Percentiles rank a stretch among this genome's conserved stretches.
These are phyloP conservation scores for Zaprionus ornatus DNA, from an alignment of 1,140 invertebrate genomes.

Conservation along the genomic window DNA sequence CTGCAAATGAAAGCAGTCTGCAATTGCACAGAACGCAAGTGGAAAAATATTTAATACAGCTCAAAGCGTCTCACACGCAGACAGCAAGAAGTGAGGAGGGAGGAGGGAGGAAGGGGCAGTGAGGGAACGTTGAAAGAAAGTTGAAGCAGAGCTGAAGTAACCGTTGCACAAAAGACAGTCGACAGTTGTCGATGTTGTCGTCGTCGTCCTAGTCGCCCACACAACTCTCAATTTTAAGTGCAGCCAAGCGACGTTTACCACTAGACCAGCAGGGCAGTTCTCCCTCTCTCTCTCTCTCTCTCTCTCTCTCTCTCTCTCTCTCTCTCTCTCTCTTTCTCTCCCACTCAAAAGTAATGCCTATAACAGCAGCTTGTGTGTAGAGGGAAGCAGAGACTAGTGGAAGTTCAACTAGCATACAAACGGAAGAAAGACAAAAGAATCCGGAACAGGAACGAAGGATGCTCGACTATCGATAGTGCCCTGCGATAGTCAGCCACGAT, in stretches of 20 bases:
- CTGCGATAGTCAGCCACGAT: too few species aligned
- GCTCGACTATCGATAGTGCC: too few species aligned
- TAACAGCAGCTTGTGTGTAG: too few species aligned
- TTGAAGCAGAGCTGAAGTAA: conserved; percentile 9
- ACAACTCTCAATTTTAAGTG: conserved; percentile 64
- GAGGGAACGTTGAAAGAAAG: not conserved
- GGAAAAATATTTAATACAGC: conserved; percentile 73
- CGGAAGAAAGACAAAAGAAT: too few species aligned
- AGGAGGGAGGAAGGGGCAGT: not conserved
- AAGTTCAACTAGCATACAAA: too few species aligned
- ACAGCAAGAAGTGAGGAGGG: not conserved
- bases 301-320: not conserved
- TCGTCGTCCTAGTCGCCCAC: conserved; percentile 25
- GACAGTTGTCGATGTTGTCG: conserved; percentile 23
- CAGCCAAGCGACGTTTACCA: conserved; percentile 49
- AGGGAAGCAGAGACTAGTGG: too few species aligned
- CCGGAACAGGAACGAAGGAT: too few species aligned
- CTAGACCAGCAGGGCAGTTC: not conserved
- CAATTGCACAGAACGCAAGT: conserved; percentile 70
- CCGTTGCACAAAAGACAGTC: conserved; percentile 29
- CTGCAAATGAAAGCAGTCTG: conserved; percentile 71
- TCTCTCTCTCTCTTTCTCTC: not conserved
- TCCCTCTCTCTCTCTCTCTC: not conserved
- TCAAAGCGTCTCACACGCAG: conserved; percentile 49
- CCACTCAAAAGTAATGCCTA: too few species aligned